Conservation (phyloP, 2,888 invertebrate genomes). For the Zelleria hepariella region DNA sequence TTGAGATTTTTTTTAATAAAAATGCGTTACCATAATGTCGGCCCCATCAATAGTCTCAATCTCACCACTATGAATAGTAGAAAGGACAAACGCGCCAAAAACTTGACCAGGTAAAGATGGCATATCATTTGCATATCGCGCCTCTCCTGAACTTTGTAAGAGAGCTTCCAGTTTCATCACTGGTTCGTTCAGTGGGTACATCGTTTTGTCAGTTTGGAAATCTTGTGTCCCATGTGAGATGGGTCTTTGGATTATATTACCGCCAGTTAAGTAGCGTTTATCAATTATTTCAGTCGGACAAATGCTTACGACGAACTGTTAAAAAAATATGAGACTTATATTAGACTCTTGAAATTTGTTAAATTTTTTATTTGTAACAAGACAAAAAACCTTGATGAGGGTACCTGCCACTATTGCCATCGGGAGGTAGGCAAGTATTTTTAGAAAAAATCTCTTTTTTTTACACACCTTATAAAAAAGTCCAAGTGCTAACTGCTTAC, state of each 20-base stretch:
- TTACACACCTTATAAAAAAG: conserved; percentile 82
- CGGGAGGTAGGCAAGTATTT: no score
- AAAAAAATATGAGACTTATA: no score
- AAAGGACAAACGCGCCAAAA: conserved; percentile 77
- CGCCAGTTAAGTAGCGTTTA: conserved; percentile 62
- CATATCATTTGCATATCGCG: conserved; percentile 76
- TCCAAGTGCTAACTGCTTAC: conserved; percentile 78
- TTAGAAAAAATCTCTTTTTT: no score
- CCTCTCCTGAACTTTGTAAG: conserved; percentile 77
- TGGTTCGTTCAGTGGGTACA: conserved; percentile 80
- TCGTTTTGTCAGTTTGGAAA: conserved; percentile 68
- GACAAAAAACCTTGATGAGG: no score
- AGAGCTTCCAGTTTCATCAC: conserved; percentile 73
- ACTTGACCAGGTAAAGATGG: conserved; percentile 73
- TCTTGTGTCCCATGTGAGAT: conserved; percentile 75
- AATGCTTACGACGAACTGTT: conserved; percentile 69
- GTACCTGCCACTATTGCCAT: no score
- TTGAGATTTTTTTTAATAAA: no score
- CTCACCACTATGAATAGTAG: conserved; percentile 69
- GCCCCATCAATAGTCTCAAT: conserved; percentile 72
- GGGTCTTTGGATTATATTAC: conserved; percentile 60
- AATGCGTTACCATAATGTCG: conserved; percentile 75
- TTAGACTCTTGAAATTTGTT: no score
- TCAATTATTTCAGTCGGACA: conserved; percentile 49
- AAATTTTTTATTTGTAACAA: no score